Evolutionary conservation across 1,140 invertebrate genomes (phyloP).

Genomic region (Drosophila triauraria): DNA sequence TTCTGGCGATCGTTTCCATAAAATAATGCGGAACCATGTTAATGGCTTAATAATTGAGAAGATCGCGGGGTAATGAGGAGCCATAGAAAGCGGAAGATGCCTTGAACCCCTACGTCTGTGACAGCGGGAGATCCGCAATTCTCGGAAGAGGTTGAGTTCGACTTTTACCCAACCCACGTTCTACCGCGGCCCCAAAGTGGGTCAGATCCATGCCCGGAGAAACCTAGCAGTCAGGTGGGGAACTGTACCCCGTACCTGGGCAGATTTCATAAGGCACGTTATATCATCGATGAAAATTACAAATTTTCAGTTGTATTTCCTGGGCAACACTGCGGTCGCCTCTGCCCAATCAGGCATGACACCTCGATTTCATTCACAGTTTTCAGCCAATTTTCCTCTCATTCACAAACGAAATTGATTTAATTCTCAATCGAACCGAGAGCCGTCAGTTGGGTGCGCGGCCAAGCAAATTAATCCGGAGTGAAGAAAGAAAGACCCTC

Average conservation of each 20-base stretch:
- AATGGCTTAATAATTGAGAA: conserved; percentile 77
- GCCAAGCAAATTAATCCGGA: conserved; percentile 43
- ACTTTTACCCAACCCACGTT: conserved; percentile 34
- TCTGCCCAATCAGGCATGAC: conserved; percentile 49
- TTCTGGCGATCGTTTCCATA: conserved; percentile 35
- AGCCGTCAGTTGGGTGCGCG: conserved; percentile 29
- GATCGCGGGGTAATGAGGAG: conserved; percentile 21
- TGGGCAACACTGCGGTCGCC: conserved; percentile 14
- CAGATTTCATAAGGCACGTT: conserved; percentile 38
- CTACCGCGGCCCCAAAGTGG: not conserved
- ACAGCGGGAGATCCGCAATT: conserved; percentile 33
- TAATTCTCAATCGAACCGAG: conserved; percentile 39
- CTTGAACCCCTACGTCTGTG: conserved; percentile 8
- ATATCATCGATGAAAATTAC: conserved; percentile 37
- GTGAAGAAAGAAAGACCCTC: conserved; percentile 33
- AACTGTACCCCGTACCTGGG: not conserved
- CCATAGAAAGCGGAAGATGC: conserved; percentile 46
- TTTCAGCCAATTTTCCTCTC: conserved; percentile 40
- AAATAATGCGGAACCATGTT: conserved; percentile 43
- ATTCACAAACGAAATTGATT: conserved; percentile 55
- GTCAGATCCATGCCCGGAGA: conserved; percentile 8
- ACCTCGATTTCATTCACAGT: conserved; percentile 39
- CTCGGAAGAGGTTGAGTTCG: conserved; percentile 18
- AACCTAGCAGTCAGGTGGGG: not conserved
- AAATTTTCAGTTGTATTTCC: conserved; percentile 7